These are phyloP conservation scores for Clusia tigrina DNA, from an alignment of 2,888 invertebrate genomes.

Conservation along the genomic window DNA sequence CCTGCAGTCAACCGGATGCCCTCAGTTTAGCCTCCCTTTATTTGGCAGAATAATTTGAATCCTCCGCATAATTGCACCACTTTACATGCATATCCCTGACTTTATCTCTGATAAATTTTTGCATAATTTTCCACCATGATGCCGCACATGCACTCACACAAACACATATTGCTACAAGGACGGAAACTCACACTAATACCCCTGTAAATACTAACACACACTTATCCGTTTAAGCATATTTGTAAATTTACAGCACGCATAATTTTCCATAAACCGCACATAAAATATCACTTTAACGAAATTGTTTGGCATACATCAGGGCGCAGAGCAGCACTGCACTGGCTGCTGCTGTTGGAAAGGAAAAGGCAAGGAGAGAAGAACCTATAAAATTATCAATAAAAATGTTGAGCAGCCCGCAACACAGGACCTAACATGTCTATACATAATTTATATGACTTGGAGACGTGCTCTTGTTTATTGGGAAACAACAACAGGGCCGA, in stretches of 20 bases:
- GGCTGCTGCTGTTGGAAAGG: not conserved
- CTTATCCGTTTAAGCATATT: slow-evolving; percentile 32
- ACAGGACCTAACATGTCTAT: slow-evolving; percentile 11
- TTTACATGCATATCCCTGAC: too few species aligned
- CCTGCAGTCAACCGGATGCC: too few species aligned
- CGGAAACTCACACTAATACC: not conserved
- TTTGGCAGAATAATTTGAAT: too few species aligned
- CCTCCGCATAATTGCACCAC: too few species aligned
- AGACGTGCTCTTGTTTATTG: too few species aligned
- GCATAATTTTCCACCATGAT: too few species aligned
- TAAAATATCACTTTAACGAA: slow-evolving; percentile 9
- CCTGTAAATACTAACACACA: not conserved
- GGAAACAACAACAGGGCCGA: too few species aligned
- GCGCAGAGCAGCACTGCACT: not conserved
- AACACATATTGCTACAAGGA: not conserved
- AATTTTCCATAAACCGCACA: slow-evolving; percentile 28
- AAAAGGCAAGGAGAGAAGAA: not conserved
- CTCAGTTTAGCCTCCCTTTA: too few species aligned
- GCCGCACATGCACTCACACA: slow-evolving; percentile 3
- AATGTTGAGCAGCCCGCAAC: slow-evolving; percentile 15
- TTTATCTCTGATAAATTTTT: too few species aligned
- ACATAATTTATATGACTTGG: too few species aligned
- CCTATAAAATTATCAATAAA: slow-evolving; percentile 35
- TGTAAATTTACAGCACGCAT: slow-evolving; percentile 35
- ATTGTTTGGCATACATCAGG: slow-evolving; percentile 25